phyloP scores from a whole-genome alignment of 2,888 invertebrate genomes.

The Strigamia transsilvanica region DNA sequence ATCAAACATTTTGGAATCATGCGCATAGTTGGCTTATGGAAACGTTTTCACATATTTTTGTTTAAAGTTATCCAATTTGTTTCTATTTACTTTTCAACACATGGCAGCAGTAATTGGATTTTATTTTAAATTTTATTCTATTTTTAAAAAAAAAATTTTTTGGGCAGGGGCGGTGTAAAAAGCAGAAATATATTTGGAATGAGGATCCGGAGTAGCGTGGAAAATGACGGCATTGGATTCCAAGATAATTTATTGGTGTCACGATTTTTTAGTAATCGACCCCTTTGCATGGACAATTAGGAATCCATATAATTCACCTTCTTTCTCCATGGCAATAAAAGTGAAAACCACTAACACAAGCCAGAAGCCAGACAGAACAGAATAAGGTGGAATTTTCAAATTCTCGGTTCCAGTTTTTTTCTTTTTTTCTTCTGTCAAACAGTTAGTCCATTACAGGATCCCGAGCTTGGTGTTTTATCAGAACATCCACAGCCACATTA shows the following conservation, averaged over 20 bases:
- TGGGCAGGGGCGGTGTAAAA: too few relatives aligned
- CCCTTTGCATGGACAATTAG: neutral
- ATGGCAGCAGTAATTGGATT: neutral
- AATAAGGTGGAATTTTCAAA: too few relatives aligned
- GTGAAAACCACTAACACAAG: too few relatives aligned
- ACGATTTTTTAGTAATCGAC: neutral
- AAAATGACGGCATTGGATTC: neutral
- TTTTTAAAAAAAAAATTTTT: too few relatives aligned
- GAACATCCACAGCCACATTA: constrained; percentile 3
- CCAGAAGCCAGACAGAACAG: too few relatives aligned
- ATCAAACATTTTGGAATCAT: constrained; percentile 3
- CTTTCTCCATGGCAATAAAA: neutral
- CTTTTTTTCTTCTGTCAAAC: too few relatives aligned
- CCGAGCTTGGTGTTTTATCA: neutral
- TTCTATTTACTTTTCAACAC: constrained; percentile 28
- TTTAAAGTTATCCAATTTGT: neutral
- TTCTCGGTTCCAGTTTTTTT: too few relatives aligned
- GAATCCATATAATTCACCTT: too few relatives aligned
- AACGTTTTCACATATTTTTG: too few relatives aligned
- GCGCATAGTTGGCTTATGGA: neutral
- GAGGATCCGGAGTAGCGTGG: neutral
- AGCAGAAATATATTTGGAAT: constrained; percentile 6
- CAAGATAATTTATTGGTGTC: neutral
- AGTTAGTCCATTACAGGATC: too few relatives aligned
- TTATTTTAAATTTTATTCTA: neutral